Percentiles rank a stretch among this genome's conserved stretches.
phyloP scores from a whole-genome alignment of 2,888 invertebrate species.

The Aporophyla nigra region DNA sequence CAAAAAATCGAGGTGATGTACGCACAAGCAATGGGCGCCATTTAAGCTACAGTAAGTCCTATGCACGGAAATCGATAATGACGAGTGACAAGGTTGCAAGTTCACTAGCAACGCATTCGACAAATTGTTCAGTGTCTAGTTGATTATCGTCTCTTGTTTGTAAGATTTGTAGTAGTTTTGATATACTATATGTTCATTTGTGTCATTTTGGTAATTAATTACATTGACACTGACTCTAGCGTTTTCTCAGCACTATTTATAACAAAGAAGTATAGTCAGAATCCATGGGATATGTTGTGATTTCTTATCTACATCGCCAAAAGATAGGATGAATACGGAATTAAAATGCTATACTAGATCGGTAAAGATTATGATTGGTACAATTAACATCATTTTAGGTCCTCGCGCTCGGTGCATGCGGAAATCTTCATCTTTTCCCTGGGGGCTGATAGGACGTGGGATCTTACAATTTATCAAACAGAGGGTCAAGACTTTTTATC shows the following conservation, averaged over 20 bases:
- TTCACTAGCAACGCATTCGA: slow-evolving; percentile 41
- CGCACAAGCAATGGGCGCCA: slow-evolving; percentile 43
- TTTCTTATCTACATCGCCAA: neutral
- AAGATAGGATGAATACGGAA: neutral
- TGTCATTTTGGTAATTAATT: neutral
- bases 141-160: neutral
- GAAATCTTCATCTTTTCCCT: neutral
- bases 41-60: slow-evolving; percentile 42
- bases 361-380: neutral
- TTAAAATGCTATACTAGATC: neutral
- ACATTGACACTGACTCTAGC: neutral
- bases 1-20: slow-evolving; percentile 18
- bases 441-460: neutral
- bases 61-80: slow-evolving; percentile 55
- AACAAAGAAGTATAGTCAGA: neutral
- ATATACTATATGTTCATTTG: neutral
- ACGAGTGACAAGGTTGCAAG: slow-evolving; percentile 53
- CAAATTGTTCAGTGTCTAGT: slow-evolving; percentile 14
- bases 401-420: neutral
- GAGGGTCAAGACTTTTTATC: neutral
- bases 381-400: neutral
- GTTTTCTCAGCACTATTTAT: neutral
- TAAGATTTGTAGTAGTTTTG: neutral
- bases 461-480: slow-evolving; percentile 4
- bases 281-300: too few species aligned